Evolutionary conservation across 2,113 vertebrate genomes (phyloP).

Genomic region (Thomomys bottae): DNA sequence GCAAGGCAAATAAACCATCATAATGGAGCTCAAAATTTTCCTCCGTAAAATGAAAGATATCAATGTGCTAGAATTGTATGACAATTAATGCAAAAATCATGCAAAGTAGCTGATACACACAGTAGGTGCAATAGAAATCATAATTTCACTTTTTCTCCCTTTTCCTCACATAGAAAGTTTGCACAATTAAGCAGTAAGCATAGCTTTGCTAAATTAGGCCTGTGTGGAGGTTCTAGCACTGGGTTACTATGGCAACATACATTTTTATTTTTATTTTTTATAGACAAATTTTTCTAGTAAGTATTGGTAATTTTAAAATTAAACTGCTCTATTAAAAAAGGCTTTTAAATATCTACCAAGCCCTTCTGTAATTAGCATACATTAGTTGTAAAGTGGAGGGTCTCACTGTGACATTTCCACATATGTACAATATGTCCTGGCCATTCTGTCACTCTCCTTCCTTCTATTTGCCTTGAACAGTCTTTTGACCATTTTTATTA

Average conservation of each 20-base stretch:
- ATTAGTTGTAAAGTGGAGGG: no score
- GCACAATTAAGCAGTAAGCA: conserved; percentile 81
- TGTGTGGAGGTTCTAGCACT: conserved; percentile 79
- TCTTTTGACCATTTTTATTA: no score
- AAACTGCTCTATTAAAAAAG: conserved; percentile 53
- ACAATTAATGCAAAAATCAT: neutral
- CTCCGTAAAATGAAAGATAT: conserved; percentile 18
- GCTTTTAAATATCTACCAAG: conserved; percentile 15
- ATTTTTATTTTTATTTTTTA: conserved; percentile 83
- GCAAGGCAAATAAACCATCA: neutral
- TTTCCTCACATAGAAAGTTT: conserved; percentile 77
- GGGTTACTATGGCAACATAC: conserved; percentile 87
- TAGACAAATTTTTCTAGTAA: conserved; percentile 83
- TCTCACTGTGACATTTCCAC: no score
- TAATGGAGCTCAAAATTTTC: neutral
- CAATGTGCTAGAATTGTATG: neutral
- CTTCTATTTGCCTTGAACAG: no score
- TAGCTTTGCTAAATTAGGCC: conserved; percentile 85
- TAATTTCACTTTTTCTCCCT: conserved; percentile 52
- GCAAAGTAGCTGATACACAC: neutral
- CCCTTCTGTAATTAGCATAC: neutral
- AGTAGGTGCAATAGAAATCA: conserved; percentile 47
- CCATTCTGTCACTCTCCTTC: no score
- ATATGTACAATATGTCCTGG: no score
- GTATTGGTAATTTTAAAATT: conserved; percentile 72